Evolutionary conservation across 1,140 invertebrate species (phyloP).

Genomic region (Drosophila insularis): DNA sequence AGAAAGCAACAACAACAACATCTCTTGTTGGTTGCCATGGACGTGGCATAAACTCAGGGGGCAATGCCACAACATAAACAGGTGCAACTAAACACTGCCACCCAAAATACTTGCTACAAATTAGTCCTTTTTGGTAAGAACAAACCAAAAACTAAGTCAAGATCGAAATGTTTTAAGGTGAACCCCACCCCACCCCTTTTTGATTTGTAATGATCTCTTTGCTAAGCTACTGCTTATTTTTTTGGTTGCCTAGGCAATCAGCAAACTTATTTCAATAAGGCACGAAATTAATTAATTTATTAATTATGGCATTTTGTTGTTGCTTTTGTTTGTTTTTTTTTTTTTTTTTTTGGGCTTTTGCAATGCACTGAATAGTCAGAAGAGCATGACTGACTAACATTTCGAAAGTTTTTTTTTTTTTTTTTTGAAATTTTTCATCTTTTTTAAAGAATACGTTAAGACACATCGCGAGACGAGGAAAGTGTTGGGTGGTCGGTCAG

Average conservation of each 20-base stretch:
- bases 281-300: slow-evolving; percentile 76
- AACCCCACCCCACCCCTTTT: not conserved
- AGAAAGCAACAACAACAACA: slow-evolving; percentile 25
- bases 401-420: slow-evolving; percentile 9
- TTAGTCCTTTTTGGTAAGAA: not conserved
- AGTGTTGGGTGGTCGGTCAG: too few relatives aligned
- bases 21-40: slow-evolving; percentile 34
- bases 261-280: slow-evolving; percentile 55
- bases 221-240: not conserved
- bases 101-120: not conserved
- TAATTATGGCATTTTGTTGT: slow-evolving; percentile 57
- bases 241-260: slow-evolving; percentile 57
- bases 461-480: too few relatives aligned
- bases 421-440: too few relatives aligned
- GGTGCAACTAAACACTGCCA: too few relatives aligned
- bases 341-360: slow-evolving; percentile 6
- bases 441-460: not conserved
- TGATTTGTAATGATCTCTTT: not conserved
- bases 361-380: slow-evolving; percentile 66
- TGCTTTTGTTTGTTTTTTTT: not conserved
- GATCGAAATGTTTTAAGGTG: not conserved
- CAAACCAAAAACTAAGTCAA: too few relatives aligned
- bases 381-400: slow-evolving; percentile 51
- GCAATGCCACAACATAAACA: too few relatives aligned
- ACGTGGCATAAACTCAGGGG: not conserved